phyloP scores from a whole-genome alignment of 2,797 vertebrate species.

The Lacerta bilineata region DNA sequence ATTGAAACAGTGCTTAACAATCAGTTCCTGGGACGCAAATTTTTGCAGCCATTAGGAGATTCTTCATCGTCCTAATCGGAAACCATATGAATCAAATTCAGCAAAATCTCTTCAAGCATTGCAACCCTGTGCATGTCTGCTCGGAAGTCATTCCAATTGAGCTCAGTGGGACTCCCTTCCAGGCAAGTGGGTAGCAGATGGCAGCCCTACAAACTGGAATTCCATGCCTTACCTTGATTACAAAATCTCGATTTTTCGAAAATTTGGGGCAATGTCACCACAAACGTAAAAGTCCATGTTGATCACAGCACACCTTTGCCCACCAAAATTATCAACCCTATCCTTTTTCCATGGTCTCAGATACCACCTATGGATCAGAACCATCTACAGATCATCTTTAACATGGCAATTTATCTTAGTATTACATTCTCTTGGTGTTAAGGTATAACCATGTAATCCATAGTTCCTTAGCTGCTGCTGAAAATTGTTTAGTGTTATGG shows the following conservation, averaged over 20 bases:
- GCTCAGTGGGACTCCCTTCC: too few relatives aligned
- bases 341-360: not conserved
- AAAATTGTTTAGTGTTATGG: not conserved
- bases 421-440: not conserved
- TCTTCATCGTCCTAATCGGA: too few relatives aligned
- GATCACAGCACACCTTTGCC: not conserved
- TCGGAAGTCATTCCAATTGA: too few relatives aligned
- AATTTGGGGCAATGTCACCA: not conserved
- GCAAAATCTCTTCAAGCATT: too few relatives aligned
- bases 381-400: not conserved
- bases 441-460: not conserved
- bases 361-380: not conserved
- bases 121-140: too few relatives aligned
- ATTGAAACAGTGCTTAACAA: too few relatives aligned
- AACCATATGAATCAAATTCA: too few relatives aligned
- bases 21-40: too few relatives aligned
- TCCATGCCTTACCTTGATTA: too few relatives aligned
- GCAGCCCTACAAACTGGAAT: too few relatives aligned
- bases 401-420: not conserved
- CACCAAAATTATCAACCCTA: not conserved
- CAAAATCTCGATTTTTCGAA: not conserved
- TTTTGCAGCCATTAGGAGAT: too few relatives aligned
- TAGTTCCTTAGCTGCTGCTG: not conserved
- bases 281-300: not conserved
- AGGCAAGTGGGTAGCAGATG: too few relatives aligned